Evolutionary conservation across 2,113 vertebrate genomes (phyloP).

Genomic region (Phylloscopus whistleri): DNA sequence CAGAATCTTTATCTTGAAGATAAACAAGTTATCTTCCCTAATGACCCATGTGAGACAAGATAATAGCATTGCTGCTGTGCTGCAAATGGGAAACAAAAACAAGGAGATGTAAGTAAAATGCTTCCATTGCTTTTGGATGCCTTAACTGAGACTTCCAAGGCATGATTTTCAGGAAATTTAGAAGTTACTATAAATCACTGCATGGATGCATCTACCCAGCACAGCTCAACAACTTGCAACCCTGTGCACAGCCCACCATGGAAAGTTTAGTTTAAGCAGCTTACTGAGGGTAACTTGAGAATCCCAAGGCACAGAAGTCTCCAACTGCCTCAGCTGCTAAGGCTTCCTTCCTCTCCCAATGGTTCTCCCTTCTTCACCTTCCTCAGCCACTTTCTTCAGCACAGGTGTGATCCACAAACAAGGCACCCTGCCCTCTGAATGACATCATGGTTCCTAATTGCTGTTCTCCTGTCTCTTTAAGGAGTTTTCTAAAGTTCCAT

Average conservation of each 20-base stretch:
- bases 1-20: conserved; percentile 15
- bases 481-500: no score
- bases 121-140: neutral
- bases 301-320: neutral
- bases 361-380: neutral
- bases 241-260: neutral
- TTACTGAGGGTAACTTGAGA: neutral
- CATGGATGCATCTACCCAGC: neutral
- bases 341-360: neutral
- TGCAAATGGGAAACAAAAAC: conserved; percentile 5
- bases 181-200: neutral
- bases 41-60: conserved; percentile 21
- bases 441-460: neutral
- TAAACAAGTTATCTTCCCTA: conserved; percentile 48
- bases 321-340: neutral
- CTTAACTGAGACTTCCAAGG: neutral
- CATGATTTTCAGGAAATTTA: neutral
- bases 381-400: neutral
- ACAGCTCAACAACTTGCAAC: neutral
- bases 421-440: neutral
- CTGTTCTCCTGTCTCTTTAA: no score
- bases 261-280: neutral
- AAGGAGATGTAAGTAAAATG: conserved; percentile 7
- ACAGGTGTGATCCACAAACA: neutral
- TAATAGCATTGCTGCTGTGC: neutral